Evolutionary conservation across 2,113 vertebrate species (phyloP).

Genomic region (Psilopsiagon aurifrons): DNA sequence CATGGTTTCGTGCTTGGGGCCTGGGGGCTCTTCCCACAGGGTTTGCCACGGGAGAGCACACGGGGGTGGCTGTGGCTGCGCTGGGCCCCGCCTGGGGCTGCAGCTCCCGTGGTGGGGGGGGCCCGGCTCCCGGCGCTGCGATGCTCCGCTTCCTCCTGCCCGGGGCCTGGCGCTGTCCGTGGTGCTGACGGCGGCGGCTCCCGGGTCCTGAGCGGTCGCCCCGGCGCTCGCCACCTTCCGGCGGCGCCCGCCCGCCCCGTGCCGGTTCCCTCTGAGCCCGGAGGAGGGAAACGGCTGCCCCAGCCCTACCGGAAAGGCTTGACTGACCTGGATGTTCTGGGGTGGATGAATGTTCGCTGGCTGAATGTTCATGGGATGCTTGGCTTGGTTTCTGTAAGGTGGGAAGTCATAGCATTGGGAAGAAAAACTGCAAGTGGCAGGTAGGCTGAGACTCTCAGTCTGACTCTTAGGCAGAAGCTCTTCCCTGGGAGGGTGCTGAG

Average conservation of each 20-base stretch:
- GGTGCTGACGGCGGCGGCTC: background rate
- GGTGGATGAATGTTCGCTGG: background rate
- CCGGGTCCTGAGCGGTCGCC: background rate
- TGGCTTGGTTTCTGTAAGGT: background rate
- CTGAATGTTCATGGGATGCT: rapidly evolving
- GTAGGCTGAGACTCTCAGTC: background rate
- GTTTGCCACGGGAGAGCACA: background rate
- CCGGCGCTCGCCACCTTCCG: no score
- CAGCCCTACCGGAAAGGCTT: background rate
- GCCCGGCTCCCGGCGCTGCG: background rate
- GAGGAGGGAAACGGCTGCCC: background rate
- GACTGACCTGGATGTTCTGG: no score
- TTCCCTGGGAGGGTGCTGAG: background rate
- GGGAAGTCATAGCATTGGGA: background rate
- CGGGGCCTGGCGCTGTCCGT: background rate
- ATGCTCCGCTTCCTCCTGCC: rapidly evolving
- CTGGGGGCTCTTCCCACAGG: rapidly evolving
- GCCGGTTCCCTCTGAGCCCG: background rate
- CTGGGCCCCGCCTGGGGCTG: background rate
- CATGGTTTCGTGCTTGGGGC: rapidly evolving
- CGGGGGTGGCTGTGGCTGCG: background rate
- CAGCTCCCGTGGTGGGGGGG: background rate
- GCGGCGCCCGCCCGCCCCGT: background rate
- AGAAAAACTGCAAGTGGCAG: background rate
- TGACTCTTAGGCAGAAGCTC: background rate